A percentile compares a stretch with the other conserved stretches of the same genome.
phyloP scores from a whole-genome alignment of 2,113 vertebrate species.

The Hemicordylus capensis region DNA sequence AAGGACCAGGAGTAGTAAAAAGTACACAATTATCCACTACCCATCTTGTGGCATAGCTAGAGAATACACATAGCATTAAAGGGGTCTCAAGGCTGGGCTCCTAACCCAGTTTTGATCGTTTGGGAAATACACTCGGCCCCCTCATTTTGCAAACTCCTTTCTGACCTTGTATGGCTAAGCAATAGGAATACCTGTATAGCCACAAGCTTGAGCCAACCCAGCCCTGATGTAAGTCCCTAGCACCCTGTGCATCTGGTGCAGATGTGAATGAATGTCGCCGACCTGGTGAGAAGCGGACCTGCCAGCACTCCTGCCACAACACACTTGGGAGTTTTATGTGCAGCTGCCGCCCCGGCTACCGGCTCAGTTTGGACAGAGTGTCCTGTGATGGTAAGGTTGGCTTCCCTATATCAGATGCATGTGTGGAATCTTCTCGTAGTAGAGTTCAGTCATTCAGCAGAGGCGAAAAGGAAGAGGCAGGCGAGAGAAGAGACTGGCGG shows the following conservation, averaged over 20 bases:
- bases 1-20: neutral
- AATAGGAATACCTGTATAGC: neutral
- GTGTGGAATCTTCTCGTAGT: neutral
- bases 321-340: slow-evolving; percentile 79
- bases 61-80: neutral
- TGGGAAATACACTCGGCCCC: neutral
- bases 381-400: slow-evolving; percentile 76
- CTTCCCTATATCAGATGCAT: neutral
- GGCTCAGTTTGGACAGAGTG: slow-evolving; percentile 68
- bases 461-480: neutral
- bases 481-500: neutral
- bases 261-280: slow-evolving; percentile 80
- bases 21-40: neutral
- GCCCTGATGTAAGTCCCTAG: neutral
- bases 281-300: slow-evolving; percentile 61
- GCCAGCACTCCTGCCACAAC: slow-evolving; percentile 81
- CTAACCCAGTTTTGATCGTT: neutral
- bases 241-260: slow-evolving; percentile 25
- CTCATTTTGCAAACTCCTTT: neutral
- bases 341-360: slow-evolving; percentile 76
- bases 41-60: neutral
- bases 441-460: neutral
- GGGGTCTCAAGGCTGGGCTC: neutral
- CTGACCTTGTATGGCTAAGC: slow-evolving; percentile 12
- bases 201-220: neutral